phyloP scores from a whole-genome alignment of 92 coral and sea anemone species.

The Palythoa grandiflora region DNA sequence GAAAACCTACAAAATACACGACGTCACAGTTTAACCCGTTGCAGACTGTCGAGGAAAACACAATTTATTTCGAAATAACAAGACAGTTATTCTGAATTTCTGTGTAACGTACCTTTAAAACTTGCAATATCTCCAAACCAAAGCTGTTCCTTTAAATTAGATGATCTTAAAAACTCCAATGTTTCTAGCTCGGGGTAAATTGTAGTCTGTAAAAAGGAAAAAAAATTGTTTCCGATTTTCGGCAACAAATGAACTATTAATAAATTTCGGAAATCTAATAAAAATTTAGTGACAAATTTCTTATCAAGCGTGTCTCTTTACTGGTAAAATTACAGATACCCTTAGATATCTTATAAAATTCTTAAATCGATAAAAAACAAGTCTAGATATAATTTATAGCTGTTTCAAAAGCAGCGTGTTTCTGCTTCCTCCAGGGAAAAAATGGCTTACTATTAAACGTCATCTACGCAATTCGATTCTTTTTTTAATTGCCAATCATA shows the following conservation, averaged over 20 bases:
- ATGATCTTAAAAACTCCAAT: background rate
- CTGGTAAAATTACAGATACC: background rate
- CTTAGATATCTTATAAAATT: background rate
- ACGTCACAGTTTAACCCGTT: background rate
- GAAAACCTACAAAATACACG: background rate
- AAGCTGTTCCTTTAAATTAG: background rate
- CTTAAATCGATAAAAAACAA: background rate
- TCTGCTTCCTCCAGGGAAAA: background rate
- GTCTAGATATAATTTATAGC: background rate
- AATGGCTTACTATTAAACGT: background rate
- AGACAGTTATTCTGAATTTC: background rate
- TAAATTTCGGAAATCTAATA: background rate
- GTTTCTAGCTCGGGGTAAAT: background rate
- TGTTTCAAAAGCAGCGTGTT: background rate
- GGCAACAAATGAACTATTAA: background rate
- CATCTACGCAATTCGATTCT: slow-evolving; percentile 11
- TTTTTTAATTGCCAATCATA: slow-evolving; percentile 76
- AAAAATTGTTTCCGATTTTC: background rate
- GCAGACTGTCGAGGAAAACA: background rate
- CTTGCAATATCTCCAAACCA: background rate
- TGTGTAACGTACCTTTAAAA: background rate
- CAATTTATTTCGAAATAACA: background rate
- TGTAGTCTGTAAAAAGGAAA: background rate
- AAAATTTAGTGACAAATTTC: background rate
- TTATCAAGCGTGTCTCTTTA: background rate